Conservation (phyloP, 1,140 invertebrate genomes). For the Ceratina calcarata region DNA sequence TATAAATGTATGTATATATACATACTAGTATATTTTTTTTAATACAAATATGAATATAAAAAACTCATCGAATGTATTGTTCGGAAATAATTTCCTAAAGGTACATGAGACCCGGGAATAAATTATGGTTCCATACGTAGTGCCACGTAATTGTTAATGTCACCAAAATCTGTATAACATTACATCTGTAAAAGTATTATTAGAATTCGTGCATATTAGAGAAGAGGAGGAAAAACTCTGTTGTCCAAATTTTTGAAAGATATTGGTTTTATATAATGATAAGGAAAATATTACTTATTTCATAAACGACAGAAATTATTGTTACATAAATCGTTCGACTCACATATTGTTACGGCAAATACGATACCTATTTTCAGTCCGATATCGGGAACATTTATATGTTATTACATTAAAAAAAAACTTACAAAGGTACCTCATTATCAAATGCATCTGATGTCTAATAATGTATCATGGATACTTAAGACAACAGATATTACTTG, state of each 20-base stretch:
- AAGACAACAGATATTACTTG: constrained; percentile 22
- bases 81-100: constrained; percentile 1
- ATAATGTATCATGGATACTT: constrained; percentile 4
- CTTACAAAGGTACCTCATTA: constrained; percentile 37
- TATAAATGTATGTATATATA: no score
- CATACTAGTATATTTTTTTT: constrained; percentile 56
- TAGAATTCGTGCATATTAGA: not conserved
- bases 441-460: constrained; percentile 3
- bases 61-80: constrained; percentile 1
- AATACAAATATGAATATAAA: constrained; percentile 46
- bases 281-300: not conserved
- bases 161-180: not conserved
- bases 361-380: constrained; percentile 5
- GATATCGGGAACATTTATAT: constrained; percentile 27
- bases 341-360: not conserved
- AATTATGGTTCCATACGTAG: constrained; percentile 37
- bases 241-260: not conserved
- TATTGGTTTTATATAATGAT: not conserved
- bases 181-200: not conserved
- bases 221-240: not conserved
- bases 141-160: constrained; percentile 8
- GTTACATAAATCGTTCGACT: not conserved
- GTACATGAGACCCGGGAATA: constrained; percentile 12
- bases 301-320: not conserved
- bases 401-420: constrained; percentile 1